Percentiles rank a stretch among this genome's conserved stretches.
Evolutionary conservation across 2,113 vertebrate species (phyloP).

Genomic region (Deroptyus accipitrinus): DNA sequence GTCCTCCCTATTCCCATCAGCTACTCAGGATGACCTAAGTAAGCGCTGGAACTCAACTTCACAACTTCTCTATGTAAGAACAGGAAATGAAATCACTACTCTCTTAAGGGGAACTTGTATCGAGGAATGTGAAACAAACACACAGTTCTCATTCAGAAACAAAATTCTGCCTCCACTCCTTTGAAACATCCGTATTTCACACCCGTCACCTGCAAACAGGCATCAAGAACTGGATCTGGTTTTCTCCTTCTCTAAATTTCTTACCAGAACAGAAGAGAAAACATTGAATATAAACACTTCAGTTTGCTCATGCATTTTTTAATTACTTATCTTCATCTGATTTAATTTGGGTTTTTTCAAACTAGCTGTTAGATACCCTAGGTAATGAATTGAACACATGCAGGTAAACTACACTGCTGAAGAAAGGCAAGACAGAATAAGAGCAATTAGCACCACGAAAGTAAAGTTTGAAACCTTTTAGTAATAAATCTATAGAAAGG

Average conservation of each 20-base stretch:
- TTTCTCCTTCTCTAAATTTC: neutral
- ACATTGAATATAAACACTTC: neutral
- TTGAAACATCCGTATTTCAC: neutral
- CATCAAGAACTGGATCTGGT: neutral
- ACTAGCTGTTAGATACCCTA: neutral
- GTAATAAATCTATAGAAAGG: neutral
- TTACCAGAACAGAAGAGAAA: neutral
- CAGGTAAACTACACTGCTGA: neutral
- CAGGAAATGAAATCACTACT: neutral
- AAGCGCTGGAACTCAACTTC: neutral
- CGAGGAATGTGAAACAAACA: neutral
- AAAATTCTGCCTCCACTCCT: neutral
- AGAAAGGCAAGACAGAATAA: neutral
- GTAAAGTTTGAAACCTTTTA: neutral
- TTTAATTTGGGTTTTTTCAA: neutral
- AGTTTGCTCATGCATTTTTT: neutral
- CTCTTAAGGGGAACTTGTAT: rapidly evolving
- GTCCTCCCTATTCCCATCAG: neutral
- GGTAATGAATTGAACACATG: neutral
- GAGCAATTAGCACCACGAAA: neutral
- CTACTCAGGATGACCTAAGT: neutral
- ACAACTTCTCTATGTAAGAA: neutral
- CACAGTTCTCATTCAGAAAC: neutral
- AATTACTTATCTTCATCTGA: neutral
- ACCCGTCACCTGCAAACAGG: neutral